Base-by-base conservation (phyloP, 2,888 invertebrate genomes). In the Desoria tigrina region DNA sequence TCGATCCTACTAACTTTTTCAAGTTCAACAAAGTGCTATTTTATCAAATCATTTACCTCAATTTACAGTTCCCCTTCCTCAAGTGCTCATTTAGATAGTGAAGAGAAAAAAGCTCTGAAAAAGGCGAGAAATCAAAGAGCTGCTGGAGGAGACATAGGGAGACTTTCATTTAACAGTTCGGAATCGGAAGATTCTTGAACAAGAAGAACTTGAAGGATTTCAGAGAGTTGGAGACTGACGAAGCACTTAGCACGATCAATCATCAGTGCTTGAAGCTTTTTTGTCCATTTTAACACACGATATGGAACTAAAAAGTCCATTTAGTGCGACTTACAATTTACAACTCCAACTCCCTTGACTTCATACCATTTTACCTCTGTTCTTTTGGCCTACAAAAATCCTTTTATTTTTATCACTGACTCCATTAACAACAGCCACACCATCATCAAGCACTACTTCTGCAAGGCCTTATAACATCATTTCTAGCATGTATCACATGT, bases 221-320 rank as follows among this genome's bases (percentile, higher is more conserved):
- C 4, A 32, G 11, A 32, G 32, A 32, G 6, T 32, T 11, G 11
- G 32, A n/a, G 32, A 32, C 32, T 54, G 28, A 61, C 14, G 32
- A 11, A 42, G 51, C 64, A 64, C 65, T 68, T 68, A 68, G 68
- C 65, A 65, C 64, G 56, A 68, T 68, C 68, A 68, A 68, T 68
- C 68, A 68, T 65, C 58, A 61, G 54, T 64, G 54, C 63, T 64
- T 64, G 18, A 51, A 24, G 24, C 51, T 24, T 51, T 51, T 51
- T 26, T 26, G 7, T 51, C 51, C 16, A 16, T 21, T 45, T 45
- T 45, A 16, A 45, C 45, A 45, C 45, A 18, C 21, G 21, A 45
- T 18, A 45, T 6, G 45, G 4, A 16, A 45, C 45, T 18, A 45
- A 21, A 18, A 24, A 51, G 6, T 18, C 14, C 14, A 16, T 24